Conservation (phyloP, 2,888 invertebrate species). For the Parasteatoda lunata region DNA sequence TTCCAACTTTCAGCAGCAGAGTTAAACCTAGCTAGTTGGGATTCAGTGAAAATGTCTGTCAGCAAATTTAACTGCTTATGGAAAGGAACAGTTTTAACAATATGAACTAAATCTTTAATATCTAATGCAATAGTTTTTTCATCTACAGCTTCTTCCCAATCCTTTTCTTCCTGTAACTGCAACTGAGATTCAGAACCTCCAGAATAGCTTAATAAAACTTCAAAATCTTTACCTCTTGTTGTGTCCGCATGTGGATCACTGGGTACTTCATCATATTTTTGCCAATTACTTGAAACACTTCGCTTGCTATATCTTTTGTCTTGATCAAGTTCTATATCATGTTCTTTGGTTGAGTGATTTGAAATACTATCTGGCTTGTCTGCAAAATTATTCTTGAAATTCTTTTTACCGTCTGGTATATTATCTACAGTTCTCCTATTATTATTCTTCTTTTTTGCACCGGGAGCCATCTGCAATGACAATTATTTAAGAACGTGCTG, state of each 20-base stretch:
- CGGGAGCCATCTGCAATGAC: conserved; percentile 61
- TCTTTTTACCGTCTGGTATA: conserved; percentile 22
- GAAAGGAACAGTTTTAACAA: conserved; percentile 57
- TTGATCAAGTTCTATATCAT: background rate
- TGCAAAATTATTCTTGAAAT: conserved; percentile 7
- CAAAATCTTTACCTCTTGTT: conserved; percentile 47
- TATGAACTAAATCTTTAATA: conserved; percentile 27
- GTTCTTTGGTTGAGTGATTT: background rate
- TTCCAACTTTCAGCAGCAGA: conserved; percentile 19
- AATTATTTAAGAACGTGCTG: background rate
- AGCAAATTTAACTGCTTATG: conserved; percentile 32
- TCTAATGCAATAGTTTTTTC: conserved; percentile 38
- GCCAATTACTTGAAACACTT: conserved; percentile 41
- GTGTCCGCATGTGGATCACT: conserved; percentile 48
- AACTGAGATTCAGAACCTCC: conserved; percentile 49
- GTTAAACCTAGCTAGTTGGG: conserved; percentile 22
- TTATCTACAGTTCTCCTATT: conserved; percentile 25
- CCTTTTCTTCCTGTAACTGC: conserved; percentile 57
- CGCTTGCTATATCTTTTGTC: conserved; percentile 26
- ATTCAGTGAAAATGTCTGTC: conserved; percentile 42
- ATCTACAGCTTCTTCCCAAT: conserved; percentile 46
- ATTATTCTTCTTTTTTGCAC: conserved; percentile 51
- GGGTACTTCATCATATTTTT: conserved; percentile 45
- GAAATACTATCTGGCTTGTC: background rate
- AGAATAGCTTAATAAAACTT: conserved; percentile 39